Base-by-base conservation (phyloP, 2,888 invertebrate genomes). In the Scelioninae gen. 2 region DNA sequence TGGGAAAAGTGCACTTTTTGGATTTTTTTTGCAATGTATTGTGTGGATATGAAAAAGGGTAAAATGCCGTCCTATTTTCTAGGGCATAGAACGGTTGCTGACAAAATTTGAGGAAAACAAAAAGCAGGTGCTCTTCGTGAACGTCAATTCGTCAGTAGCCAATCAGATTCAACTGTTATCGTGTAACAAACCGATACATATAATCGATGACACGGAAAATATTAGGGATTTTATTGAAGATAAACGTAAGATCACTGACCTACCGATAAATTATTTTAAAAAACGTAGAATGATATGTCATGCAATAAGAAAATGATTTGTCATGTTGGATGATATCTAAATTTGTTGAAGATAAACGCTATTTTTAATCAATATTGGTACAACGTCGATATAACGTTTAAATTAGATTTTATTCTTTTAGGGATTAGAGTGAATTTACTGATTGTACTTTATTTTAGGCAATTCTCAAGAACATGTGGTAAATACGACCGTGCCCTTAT, bases 1-100 rank as follows among this genome's bases (percentile, higher is more conserved):
- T 90, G 82, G n/a, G n/a, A n/a, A n/a, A n/a, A n/a, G n/a, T n/a
- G n/a, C n/a, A n/a, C n/a, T n/a, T n/a, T n/a, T n/a, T 15, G 37
- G 31, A 13, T 53, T 33, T 46, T 22, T 37, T 15, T 39, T 37
- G 50, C 18, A 18, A 18, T 41, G 2, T 41, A 31, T 43, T 31
- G 31, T 82, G 4, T 87, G n/a, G n/a, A n/a, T n/a, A n/a, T n/a
- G n/a, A n/a, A n/a, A n/a, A n/a, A n/a, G n/a, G n/a, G n/a, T n/a
- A n/a, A n/a, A n/a, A n/a, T n/a, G n/a, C n/a, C n/a, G n/a, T n/a
- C n/a, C n/a, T n/a, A n/a, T n/a, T n/a, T n/a, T n/a, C n/a, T n/a
- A 92, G 89, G 89, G 90, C 52, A 84, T 93, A 2, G 88, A 89
- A 72, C 88, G 88, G 0, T 81, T 93, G 6, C 84, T 89, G 3